Evolutionary conservation across 53 echinoderm and acorn worm species (phyloP), one percentile per base, ranked within the genome.

Genomic region (Holothuria leucospilota): DNA sequence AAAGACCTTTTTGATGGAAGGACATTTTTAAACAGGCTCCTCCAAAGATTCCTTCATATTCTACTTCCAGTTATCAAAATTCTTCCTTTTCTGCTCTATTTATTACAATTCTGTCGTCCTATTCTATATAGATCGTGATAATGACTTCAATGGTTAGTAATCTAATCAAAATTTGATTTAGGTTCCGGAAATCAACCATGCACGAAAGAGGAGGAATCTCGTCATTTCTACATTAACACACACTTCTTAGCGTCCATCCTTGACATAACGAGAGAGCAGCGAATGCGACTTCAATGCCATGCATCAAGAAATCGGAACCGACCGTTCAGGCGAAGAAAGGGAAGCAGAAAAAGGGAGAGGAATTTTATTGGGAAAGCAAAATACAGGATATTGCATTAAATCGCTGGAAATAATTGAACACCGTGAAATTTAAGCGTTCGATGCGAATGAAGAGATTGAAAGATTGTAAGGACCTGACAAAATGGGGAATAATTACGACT

Each of bases 381-480:
- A 75, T 75, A 75, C 51, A 75, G 75, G 75, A 75, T 75, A 75
- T 75, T 75, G 75, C 75, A 75, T 75, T 75, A 75, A 75, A 75
- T 75, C 75, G 52, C 75, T 75, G 75, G 75, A 75, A 75, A 46
- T 75, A 75, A 75, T 75, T 30, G 52, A 75, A 75, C 52, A 51
- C 75, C 75, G 75, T 75, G 75, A 75, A 75, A 75, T 75, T 75
- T 75, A 40, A 52, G 52, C 75, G 75, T 75, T 75, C 52, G 56
- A 56, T 56, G 56, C 4, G 56, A 18, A 18, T 56, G 56, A 56
- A 56, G 75, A 75, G 75, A 75, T 52, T 75, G 25, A 10, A 75
- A 46, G 75, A 51, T 42, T 75, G 21, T 46, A 16, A 56, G 15
- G 18, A 18, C 56, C 16, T 2, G 56, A 18, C 56, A 56, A 56